Conservation (phyloP, 2,888 invertebrate species). For the Crossocerus cetratus region DNA sequence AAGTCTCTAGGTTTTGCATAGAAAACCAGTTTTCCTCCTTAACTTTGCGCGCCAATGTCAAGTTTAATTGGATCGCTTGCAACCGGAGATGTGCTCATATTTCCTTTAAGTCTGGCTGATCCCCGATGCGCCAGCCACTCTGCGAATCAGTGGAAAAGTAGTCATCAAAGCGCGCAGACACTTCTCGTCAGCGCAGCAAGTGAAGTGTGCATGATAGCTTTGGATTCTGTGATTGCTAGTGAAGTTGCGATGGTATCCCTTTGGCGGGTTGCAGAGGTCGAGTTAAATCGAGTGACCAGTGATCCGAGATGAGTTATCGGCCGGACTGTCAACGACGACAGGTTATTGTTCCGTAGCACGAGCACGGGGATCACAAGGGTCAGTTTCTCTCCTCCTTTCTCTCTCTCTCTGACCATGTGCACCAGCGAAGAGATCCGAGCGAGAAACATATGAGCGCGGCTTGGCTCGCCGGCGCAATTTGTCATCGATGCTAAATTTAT, state of each 20-base stretch:
- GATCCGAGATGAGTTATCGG: slow-evolving; percentile 57
- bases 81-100: too few species aligned
- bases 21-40: too few species aligned
- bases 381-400: slow-evolving; percentile 14
- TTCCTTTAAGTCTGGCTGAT: too few species aligned
- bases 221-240: slow-evolving; percentile 7
- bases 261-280: slow-evolving; percentile 35
- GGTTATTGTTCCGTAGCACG: slow-evolving; percentile 56
- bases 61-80: too few species aligned
- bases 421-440: slow-evolving; percentile 6
- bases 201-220: slow-evolving; percentile 12
- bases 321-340: slow-evolving; percentile 53
- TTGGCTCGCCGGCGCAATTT: slow-evolving; percentile 29
- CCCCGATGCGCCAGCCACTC: too few species aligned
- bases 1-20: too few species aligned
- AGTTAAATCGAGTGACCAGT: slow-evolving; percentile 53
- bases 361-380: slow-evolving; percentile 34
- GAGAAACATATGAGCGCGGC: too few species aligned
- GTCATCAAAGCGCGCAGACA: too few species aligned
- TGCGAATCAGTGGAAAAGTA: too few species aligned
- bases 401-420: not conserved
- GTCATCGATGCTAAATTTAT: slow-evolving; percentile 25
- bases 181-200: too few species aligned
- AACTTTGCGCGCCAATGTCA: too few species aligned
- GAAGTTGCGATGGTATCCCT: slow-evolving; percentile 19